These are phyloP conservation scores for Chromoteleia sp. DNA, from an alignment of 2,888 invertebrate species.

Conservation along the genomic window DNA sequence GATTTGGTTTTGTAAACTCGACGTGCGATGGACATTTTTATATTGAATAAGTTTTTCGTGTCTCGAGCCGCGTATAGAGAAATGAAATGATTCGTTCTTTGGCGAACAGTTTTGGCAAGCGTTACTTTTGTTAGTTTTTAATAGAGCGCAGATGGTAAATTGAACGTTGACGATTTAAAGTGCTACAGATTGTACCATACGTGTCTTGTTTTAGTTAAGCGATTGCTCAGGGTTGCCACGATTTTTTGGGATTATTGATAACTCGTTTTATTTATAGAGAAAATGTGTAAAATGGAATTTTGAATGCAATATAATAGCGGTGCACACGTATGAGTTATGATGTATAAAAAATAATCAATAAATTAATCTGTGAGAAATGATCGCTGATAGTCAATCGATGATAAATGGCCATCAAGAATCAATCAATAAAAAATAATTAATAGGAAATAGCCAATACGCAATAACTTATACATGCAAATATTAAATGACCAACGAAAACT, in stretches of 20 bases:
- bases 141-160: slow-evolving; percentile 35
- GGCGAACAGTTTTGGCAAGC: slow-evolving; percentile 20
- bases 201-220: slow-evolving; percentile 1
- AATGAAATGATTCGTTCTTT: not conserved
- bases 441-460: too few relatives aligned
- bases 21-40: not conserved
- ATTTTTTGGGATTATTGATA: slow-evolving; percentile 3
- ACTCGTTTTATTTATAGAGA: not conserved
- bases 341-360: too few relatives aligned
- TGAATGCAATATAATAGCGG: too few relatives aligned
- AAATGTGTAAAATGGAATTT: not conserved
- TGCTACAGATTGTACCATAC: not conserved
- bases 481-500: too few relatives aligned
- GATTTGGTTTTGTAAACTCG: not conserved
- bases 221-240: too few relatives aligned
- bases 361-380: too few relatives aligned
- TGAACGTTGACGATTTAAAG: slow-evolving; percentile 16
- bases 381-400: too few relatives aligned
- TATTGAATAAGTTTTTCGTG: slow-evolving; percentile 3
- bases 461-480: too few relatives aligned
- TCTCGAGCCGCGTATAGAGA: not conserved
- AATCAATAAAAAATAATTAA: too few relatives aligned
- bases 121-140: slow-evolving; percentile 14
- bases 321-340: too few relatives aligned
- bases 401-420: too few relatives aligned